Conservation (phyloP, 1,140 invertebrate genomes). For the Caerostris darwini region DNA sequence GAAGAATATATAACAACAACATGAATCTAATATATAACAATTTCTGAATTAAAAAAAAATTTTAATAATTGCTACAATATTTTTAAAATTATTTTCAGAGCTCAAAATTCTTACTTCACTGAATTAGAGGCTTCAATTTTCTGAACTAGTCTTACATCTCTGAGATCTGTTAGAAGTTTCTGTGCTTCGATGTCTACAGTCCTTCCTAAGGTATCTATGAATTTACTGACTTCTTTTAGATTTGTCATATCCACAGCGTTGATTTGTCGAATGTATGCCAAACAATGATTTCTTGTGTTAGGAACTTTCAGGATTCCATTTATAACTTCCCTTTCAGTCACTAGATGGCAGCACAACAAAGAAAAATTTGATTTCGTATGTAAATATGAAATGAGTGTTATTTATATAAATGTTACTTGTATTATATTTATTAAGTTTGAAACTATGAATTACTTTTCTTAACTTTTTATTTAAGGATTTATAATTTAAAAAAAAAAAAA, state of each 20-base stretch:
- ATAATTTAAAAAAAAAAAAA: neutral
- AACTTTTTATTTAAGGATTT: too few species aligned
- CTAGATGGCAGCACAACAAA: constrained; percentile 83
- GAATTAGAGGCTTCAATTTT: constrained; percentile 94
- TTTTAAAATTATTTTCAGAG: too few species aligned
- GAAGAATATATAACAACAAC: too few species aligned
- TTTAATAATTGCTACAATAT: too few species aligned
- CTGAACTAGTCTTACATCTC: constrained; percentile 92
- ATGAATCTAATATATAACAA: too few species aligned
- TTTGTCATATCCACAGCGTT: constrained; percentile 99
- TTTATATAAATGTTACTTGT: neutral
- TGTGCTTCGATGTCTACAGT: constrained; percentile 96
- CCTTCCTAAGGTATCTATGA: constrained; percentile 96
- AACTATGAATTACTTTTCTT: too few species aligned
- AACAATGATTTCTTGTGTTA: constrained; percentile 96
- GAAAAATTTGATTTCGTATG: neutral
- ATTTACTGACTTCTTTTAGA: constrained; percentile 94
- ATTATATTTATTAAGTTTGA: too few species aligned
- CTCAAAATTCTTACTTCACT: constrained; percentile 86
- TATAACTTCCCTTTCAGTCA: constrained; percentile 98
- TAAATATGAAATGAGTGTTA: neutral
- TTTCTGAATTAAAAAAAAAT: too few species aligned
- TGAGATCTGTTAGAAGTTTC: constrained; percentile 92
- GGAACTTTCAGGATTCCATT: constrained; percentile 96
- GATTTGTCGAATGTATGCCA: constrained; percentile 97